Percentiles rank a stretch among this genome's conserved stretches.
Conservation (phyloP, 2,797 vertebrate genomes). For the Tenualosa thibaudeaui region DNA sequence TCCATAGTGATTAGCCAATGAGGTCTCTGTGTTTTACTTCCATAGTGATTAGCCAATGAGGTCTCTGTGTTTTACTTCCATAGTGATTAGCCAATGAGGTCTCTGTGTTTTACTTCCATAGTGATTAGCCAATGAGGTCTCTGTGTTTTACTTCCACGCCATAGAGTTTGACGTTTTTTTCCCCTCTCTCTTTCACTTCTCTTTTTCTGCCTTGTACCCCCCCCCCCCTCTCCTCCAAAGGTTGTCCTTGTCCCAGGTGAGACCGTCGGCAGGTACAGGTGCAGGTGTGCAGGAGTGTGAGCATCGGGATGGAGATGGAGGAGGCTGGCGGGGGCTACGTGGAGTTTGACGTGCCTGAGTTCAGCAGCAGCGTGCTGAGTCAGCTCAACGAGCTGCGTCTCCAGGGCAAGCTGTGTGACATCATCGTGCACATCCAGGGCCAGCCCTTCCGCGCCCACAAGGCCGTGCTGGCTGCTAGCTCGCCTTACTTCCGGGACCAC, state of each 20-base stretch:
- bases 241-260: constrained; percentile 72
- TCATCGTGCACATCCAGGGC: constrained; percentile 98
- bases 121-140: no score
- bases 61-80: no score
- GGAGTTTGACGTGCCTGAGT: constrained; percentile 98
- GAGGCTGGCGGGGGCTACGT: constrained; percentile 92
- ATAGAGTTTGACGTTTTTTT: no score
- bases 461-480: constrained; percentile 96
- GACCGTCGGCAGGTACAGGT: constrained; percentile 42
- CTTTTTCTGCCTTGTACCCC: background rate
- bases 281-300: background rate
- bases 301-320: constrained; percentile 79
- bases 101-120: no score
- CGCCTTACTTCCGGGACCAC: constrained; percentile 98
- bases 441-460: constrained; percentile 97
- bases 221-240: constrained; percentile 58
- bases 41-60: no score
- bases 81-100: no score
- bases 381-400: constrained; percentile 96
- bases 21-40: no score
- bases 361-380: constrained; percentile 95
- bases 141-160: no score
- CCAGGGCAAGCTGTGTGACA: constrained; percentile 97
- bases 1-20: no score
- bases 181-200: background rate